Evolutionary conservation across 2,113 vertebrate genomes (phyloP).

Genomic region (Hemicordylus capensis): DNA sequence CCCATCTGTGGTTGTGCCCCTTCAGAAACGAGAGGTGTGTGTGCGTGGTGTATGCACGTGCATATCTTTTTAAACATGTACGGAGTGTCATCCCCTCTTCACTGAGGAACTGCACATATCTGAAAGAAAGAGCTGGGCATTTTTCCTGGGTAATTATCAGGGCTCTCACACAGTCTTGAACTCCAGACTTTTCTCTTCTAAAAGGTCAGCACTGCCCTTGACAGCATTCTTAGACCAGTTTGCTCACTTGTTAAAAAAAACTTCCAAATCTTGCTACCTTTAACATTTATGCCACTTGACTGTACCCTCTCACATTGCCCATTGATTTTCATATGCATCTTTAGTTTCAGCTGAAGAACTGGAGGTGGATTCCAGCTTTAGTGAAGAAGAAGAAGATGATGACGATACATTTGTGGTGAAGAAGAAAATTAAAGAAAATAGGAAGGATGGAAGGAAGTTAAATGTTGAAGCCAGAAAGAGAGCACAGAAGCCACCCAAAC

Average conservation of each 20-base stretch:
- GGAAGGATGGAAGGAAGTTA: constrained; percentile 48
- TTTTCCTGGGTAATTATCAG: no score
- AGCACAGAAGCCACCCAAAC: constrained; percentile 63
- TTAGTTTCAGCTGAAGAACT: constrained; percentile 70
- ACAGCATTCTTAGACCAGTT: no score
- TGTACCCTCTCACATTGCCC: not conserved
- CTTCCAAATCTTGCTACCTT: not conserved
- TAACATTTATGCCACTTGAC: not conserved
- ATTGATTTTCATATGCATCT: not conserved
- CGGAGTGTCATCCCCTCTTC: no score
- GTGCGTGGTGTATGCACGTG: no score
- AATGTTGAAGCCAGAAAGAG: constrained; percentile 62
- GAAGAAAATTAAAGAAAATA: constrained; percentile 57
- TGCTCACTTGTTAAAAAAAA: not conserved
- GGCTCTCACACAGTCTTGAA: not conserved
- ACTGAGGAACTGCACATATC: no score
- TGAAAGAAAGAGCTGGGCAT: not conserved
- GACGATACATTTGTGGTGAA: constrained; percentile 76
- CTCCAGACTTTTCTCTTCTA: not conserved
- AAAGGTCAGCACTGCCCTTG: no score
- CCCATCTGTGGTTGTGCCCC: not conserved
- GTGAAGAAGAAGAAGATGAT: constrained; percentile 72
- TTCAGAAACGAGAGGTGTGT: not conserved
- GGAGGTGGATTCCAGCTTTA: constrained; percentile 78
- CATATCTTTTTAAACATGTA: no score